Base-by-base conservation (phyloP, 2,888 invertebrate genomes). In the Ophion obscuratus region DNA sequence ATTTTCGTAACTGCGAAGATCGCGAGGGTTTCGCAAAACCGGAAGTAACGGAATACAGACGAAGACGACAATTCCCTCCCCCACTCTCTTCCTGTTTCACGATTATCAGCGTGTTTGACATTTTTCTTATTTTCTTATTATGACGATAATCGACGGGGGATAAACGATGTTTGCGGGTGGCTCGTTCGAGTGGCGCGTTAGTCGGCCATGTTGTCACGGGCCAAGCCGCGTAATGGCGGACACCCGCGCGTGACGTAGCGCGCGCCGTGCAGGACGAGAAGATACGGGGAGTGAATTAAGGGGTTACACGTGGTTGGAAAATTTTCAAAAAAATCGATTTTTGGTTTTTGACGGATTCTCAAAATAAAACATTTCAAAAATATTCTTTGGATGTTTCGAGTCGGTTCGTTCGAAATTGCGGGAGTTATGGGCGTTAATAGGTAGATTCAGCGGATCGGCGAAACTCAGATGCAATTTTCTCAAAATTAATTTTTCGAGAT, bases 221-320 rank as follows among this genome's bases (percentile, higher is more conserved):
- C n/a, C 44, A 53, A 71, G 53, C 17, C 66, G 68, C 79, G 77
- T 82, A 66, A 64, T 66, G 53, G 75, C 79, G 82, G 47, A 62
- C 59, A 62, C 87, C 84, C 81, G 71, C 83, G 78, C 81, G 47
- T 47, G 53, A 57, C 73, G 47, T 11, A 53, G 11, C 47, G 10
- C 47, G 44, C 44, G 47, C 9, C 47, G 11, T 17, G 53, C 53
- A 68, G 83, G 84, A 85, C 82, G 79, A 76, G 47, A 17, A 62
- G n/a, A 71, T 20, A 40, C 14, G 31, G 27, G 2, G 27, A 27
- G 27, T 2, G 27, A 27, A 27, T 27, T 27, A 2, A 27, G 27
- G 27, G 27, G 2, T 27, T 27, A 27, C 2, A 27, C 27, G 2
- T 27, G 2, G 27, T n/a, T 27, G 27, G 27, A 2, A 27, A 2